Evolutionary conservation across 2,888 invertebrate species (phyloP).

Genomic region (Rotaria magnacalcarata): DNA sequence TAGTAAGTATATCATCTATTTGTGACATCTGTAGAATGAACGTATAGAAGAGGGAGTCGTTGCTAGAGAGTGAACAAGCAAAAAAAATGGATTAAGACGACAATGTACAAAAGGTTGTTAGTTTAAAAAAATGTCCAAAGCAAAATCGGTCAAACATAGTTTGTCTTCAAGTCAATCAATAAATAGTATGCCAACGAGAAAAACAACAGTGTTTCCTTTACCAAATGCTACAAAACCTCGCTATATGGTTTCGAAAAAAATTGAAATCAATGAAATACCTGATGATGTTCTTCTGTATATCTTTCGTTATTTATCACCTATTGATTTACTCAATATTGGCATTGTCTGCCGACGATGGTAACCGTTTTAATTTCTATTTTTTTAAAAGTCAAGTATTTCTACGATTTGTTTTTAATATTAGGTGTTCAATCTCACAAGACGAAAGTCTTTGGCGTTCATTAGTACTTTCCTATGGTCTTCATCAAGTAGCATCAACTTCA

Average conservation of each 20-base stretch:
- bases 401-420: background rate
- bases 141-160: background rate
- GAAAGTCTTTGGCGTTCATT: slow-evolving; percentile 23
- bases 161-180: background rate
- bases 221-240: slow-evolving; percentile 35
- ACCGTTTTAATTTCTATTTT: background rate
- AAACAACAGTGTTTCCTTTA: background rate
- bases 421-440: slow-evolving; percentile 7
- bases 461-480: background rate
- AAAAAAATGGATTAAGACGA: background rate
- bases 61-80: background rate
- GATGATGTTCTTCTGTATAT: slow-evolving; percentile 2
- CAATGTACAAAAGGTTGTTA: background rate
- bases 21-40: too few relatives aligned
- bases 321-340: background rate
- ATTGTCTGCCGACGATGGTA: slow-evolving; percentile 34
- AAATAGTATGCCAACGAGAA: background rate
- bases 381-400: too few relatives aligned
- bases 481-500: background rate
- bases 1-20: too few relatives aligned
- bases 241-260: background rate
- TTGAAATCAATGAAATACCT: background rate
- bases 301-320: background rate
- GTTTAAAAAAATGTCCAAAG: background rate
- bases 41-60: background rate